phyloP scores from a whole-genome alignment of 1,140 invertebrate species.

The Phymastichus coffea region DNA sequence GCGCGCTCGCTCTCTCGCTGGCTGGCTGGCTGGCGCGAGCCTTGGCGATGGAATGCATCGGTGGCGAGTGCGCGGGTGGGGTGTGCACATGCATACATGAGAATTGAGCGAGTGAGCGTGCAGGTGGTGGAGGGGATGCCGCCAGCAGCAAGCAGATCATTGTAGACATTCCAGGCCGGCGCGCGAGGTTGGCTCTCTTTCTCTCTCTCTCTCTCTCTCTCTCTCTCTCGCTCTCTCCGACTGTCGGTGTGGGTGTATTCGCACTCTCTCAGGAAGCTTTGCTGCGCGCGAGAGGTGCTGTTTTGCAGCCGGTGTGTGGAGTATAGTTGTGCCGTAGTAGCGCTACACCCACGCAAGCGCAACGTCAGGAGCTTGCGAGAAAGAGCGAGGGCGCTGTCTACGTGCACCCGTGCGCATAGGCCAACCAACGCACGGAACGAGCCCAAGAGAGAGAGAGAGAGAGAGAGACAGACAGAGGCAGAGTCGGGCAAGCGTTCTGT shows the following conservation, averaged over 20 bases:
- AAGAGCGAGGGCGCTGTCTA: neutral
- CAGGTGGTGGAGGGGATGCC: neutral
- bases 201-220: neutral
- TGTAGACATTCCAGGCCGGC: conserved; percentile 21
- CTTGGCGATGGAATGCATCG: conserved; percentile 26
- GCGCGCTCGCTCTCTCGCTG: neutral
- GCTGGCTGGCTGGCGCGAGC: neutral
- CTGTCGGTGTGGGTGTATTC: neutral
- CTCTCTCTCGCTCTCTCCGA: neutral
- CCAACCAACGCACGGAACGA: conserved; percentile 3
- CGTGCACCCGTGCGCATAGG: neutral
- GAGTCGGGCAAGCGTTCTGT: conserved; percentile 22
- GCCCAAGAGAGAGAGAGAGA: conserved; percentile 25
- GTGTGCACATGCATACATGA: neutral
- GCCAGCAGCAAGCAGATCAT: conserved; percentile 10
- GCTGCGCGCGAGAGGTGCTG: no score
- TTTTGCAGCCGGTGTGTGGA: no score
- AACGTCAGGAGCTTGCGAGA: neutral
- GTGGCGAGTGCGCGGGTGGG: conserved; percentile 11
- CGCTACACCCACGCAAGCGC: neutral
- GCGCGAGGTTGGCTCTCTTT: conserved; percentile 24
- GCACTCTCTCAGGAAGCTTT: neutral
- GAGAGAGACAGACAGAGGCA: neutral
- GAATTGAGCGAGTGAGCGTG: neutral
- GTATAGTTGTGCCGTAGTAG: no score